These are phyloP conservation scores for Triops longicaudatus DNA, from an alignment of 1,140 invertebrate species.

Conservation along the genomic window DNA sequence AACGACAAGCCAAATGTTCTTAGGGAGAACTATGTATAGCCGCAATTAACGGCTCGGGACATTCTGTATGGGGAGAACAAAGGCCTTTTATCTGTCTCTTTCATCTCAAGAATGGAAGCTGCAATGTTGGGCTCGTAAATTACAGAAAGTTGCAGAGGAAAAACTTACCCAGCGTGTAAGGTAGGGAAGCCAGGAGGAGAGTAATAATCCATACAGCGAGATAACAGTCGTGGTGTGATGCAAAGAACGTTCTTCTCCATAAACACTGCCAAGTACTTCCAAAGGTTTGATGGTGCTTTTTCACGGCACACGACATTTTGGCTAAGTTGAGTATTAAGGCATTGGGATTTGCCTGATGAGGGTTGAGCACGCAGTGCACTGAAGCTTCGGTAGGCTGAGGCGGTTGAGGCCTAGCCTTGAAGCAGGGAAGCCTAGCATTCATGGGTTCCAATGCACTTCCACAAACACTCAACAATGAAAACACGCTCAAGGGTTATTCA, in stretches of 20 bases:
- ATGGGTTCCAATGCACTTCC: background rate
- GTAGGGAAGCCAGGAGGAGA: conserved; percentile 5
- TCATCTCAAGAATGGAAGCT: background rate
- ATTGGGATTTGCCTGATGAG: background rate
- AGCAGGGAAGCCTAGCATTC: background rate
- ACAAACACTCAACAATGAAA: background rate
- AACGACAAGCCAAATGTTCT: background rate
- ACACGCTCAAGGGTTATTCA: background rate
- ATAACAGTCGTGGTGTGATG: background rate
- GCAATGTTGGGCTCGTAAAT: background rate
- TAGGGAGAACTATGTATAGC: background rate
- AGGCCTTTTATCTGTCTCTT: conserved; percentile 6
- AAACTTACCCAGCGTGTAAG: background rate
- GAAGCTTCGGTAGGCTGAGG: background rate
- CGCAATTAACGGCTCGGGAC: background rate
- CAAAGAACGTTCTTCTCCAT: background rate
- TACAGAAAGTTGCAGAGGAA: background rate
- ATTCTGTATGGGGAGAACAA: background rate
- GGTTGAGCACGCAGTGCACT: background rate
- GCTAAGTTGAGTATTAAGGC: background rate
- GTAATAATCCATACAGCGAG: conserved; percentile 1
- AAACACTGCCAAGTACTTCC: background rate
- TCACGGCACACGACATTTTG: background rate
- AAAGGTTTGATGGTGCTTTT: background rate
- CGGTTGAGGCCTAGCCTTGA: background rate